Conservation (phyloP, 2,797 vertebrate genomes). For the Enteromius unitaeniatus region DNA sequence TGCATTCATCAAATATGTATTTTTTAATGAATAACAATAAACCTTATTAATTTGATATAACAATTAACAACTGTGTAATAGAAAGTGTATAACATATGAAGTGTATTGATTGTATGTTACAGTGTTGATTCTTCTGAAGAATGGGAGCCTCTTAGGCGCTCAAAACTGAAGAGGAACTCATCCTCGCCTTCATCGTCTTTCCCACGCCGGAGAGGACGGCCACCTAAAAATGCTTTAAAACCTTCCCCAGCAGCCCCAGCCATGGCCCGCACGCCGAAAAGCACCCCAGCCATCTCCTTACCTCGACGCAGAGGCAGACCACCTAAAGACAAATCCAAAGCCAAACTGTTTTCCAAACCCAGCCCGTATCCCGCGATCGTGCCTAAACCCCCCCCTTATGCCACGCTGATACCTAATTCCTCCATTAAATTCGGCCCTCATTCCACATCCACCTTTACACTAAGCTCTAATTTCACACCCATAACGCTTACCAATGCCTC, state of each 20-base stretch:
- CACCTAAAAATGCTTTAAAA: background rate
- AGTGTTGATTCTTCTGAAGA: constrained; percentile 42
- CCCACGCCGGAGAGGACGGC: constrained; percentile 28
- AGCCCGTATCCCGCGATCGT: constrained; percentile 3
- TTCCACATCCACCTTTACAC: background rate
- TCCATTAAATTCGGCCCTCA: background rate
- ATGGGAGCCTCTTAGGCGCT: constrained; percentile 31
- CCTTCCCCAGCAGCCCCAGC: background rate
- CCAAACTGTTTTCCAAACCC: constrained; percentile 2
- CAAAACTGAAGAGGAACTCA: constrained; percentile 26
- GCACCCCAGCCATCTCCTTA: background rate
- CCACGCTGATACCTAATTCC: constrained; percentile 17
- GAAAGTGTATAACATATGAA: background rate
- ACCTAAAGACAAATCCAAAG: constrained; percentile 17
- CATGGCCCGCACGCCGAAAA: background rate
- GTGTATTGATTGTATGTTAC: constrained; percentile 13
- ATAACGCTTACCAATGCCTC: background rate
- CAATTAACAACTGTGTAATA: too few species aligned
- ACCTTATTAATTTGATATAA: background rate
- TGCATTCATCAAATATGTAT: background rate
- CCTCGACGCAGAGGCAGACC: constrained; percentile 26
- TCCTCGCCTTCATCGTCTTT: background rate
- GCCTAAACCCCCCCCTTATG: constrained; percentile 1
- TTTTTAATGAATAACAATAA: background rate
- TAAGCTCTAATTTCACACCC: constrained; percentile 3